Percentiles rank a stretch among this genome's conserved stretches.
Conservation (phyloP, 2,888 invertebrate species). For the Griposia aprilina region DNA sequence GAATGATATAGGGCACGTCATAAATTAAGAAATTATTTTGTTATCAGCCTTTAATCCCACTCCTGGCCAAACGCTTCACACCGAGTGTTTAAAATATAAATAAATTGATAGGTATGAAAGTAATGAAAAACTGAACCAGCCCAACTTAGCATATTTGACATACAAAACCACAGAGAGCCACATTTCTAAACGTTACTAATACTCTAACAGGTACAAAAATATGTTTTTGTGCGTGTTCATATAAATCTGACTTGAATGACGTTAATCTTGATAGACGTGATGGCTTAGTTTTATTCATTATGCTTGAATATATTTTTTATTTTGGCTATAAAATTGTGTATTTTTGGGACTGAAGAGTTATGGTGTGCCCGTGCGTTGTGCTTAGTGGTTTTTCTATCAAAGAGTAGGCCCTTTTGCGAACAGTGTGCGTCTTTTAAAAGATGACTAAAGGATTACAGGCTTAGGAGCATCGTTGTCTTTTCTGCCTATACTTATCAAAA, state of each 20-base stretch:
- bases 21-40: too few relatives aligned
- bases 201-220: constrained; percentile 67
- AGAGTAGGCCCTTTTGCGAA: background rate
- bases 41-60: too few relatives aligned
- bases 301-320: constrained; percentile 62
- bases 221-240: constrained; percentile 67
- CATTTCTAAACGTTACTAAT: constrained; percentile 65
- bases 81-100: too few relatives aligned
- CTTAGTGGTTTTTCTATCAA: constrained; percentile 4
- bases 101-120: too few relatives aligned
- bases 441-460: background rate
- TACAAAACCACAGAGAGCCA: constrained; percentile 52
- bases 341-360: constrained; percentile 41
- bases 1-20: too few relatives aligned
- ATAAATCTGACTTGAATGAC: constrained; percentile 71
- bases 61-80: too few relatives aligned
- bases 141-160: constrained; percentile 62
- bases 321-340: constrained; percentile 59
- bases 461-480: background rate
- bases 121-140: constrained; percentile 8
- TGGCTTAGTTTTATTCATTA: constrained; percentile 69
- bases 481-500: background rate
- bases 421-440: background rate
- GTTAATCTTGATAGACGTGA: constrained; percentile 69
- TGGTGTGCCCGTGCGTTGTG: background rate